These are phyloP conservation scores for Dryoscopus gambensis DNA, from an alignment of 2,113 vertebrate species.

Conservation along the genomic window DNA sequence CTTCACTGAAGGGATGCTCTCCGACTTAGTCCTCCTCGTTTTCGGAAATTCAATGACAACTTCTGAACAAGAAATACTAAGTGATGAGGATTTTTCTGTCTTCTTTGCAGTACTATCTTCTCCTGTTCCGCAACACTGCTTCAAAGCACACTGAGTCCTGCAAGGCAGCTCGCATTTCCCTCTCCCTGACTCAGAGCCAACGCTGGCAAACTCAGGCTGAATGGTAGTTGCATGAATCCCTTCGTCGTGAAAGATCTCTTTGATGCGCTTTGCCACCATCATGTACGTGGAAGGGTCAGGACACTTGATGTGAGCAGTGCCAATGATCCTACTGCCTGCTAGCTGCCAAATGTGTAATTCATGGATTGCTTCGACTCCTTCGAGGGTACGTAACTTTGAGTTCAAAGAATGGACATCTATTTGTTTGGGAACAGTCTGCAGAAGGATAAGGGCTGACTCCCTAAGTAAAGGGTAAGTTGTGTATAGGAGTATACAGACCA, in stretches of 20 bases:
- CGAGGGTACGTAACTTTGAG: constrained; percentile 82
- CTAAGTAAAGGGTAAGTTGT: constrained; percentile 95
- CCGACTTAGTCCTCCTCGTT: constrained; percentile 76
- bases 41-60: constrained; percentile 80
- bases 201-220: constrained; percentile 93
- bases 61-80: constrained; percentile 78
- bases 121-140: constrained; percentile 86
- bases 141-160: constrained; percentile 94
- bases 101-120: constrained; percentile 70
- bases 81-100: constrained; percentile 58
- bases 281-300: constrained; percentile 94
- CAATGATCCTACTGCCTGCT: constrained; percentile 96
- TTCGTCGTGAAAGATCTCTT: constrained; percentile 94
- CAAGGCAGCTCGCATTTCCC: constrained; percentile 93
- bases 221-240: constrained; percentile 98
- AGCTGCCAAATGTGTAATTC: constrained; percentile 98
- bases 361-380: constrained; percentile 93
- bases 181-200: constrained; percentile 83
- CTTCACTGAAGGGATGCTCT: constrained; percentile 70
- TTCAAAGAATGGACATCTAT: constrained; percentile 90
- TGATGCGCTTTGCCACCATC: constrained; percentile 96
- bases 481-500: constrained; percentile 94
- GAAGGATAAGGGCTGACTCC: constrained; percentile 96
- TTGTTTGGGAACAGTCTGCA: constrained; percentile 98
- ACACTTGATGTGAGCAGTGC: constrained; percentile 98